phyloP scores from a whole-genome alignment of 2,113 vertebrate species.

The Sphyrna mokarran region DNA sequence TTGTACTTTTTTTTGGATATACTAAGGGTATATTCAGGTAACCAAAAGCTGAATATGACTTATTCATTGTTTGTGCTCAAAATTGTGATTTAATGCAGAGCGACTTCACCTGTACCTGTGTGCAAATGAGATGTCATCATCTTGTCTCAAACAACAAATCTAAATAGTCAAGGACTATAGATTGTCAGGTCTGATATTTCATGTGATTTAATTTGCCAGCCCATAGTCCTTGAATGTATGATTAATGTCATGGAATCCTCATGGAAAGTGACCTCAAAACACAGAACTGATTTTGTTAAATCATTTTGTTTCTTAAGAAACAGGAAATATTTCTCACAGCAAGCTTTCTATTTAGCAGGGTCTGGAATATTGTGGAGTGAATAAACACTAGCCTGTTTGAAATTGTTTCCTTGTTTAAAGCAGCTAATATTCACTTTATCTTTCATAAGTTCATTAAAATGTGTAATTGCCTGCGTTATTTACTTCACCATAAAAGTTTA shows the following conservation, averaged over 20 bases:
- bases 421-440: not conserved
- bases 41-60: not conserved
- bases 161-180: constrained; percentile 11
- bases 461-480: constrained; percentile 8
- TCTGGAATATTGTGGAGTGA: not conserved
- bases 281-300: not conserved
- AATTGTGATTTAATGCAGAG: not conserved
- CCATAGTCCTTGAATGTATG: constrained; percentile 7
- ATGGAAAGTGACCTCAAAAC: not conserved
- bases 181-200: constrained; percentile 31
- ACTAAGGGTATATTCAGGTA: not conserved
- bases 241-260: not conserved
- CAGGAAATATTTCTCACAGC: not conserved
- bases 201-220: constrained; percentile 23
- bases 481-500: not conserved
- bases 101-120: not conserved
- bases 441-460: constrained; percentile 12
- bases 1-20: not conserved
- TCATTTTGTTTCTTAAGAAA: not conserved
- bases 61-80: not conserved
- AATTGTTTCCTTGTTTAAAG: not conserved
- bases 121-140: constrained; percentile 25
- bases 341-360: not conserved
- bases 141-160: not conserved
- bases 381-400: not conserved